Percentiles rank a stretch among this genome's conserved stretches.
phyloP scores from a whole-genome alignment of 2,797 vertebrate species.

The Novumbra hubbsi region DNA sequence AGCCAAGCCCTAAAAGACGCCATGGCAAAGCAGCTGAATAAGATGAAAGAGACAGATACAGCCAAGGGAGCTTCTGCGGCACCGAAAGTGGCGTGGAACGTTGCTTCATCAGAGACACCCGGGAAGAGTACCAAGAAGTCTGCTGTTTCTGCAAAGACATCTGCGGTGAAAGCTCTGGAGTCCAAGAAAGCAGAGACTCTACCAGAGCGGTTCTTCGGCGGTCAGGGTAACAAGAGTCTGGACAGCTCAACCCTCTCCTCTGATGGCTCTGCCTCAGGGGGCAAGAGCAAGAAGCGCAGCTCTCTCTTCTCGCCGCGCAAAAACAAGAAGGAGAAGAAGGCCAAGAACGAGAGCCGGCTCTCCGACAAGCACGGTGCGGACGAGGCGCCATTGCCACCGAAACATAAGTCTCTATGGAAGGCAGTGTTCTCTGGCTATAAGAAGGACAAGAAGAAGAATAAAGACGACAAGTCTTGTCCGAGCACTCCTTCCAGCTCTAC shows the following conservation, averaged over 20 bases:
- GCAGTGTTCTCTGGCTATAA: slow-evolving; percentile 95
- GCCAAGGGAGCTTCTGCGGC: slow-evolving; percentile 65
- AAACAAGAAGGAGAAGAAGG: slow-evolving; percentile 94
- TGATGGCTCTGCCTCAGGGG: slow-evolving; percentile 77
- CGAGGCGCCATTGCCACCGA: slow-evolving; percentile 80
- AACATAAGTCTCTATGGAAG: slow-evolving; percentile 94
- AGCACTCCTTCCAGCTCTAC: slow-evolving; percentile 89
- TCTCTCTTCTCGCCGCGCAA: slow-evolving; percentile 96
- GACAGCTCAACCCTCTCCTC: slow-evolving; percentile 90
- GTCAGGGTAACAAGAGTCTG: slow-evolving; percentile 72
- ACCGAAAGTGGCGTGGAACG: slow-evolving; percentile 67
- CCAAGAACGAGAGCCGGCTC: slow-evolving; percentile 82
- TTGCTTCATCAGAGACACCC: slow-evolving; percentile 40
- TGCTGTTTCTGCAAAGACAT: slow-evolving; percentile 64
- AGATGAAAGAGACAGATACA: slow-evolving; percentile 90
- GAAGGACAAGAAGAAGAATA: slow-evolving; percentile 98
- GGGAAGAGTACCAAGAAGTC: slow-evolving; percentile 73
- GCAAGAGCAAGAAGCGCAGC: slow-evolving; percentile 91
- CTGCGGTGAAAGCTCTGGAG: slow-evolving; percentile 74
- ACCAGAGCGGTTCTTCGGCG: slow-evolving; percentile 78
- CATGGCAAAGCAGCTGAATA: slow-evolving; percentile 89
- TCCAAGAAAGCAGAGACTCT: slow-evolving; percentile 68
- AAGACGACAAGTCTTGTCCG: slow-evolving; percentile 86
- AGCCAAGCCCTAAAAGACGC: slow-evolving; percentile 91
- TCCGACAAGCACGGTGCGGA: slow-evolving; percentile 73